These are phyloP conservation scores for Syngnathus typhle DNA, from an alignment of 2,113 vertebrate genomes.

Conservation along the genomic window DNA sequence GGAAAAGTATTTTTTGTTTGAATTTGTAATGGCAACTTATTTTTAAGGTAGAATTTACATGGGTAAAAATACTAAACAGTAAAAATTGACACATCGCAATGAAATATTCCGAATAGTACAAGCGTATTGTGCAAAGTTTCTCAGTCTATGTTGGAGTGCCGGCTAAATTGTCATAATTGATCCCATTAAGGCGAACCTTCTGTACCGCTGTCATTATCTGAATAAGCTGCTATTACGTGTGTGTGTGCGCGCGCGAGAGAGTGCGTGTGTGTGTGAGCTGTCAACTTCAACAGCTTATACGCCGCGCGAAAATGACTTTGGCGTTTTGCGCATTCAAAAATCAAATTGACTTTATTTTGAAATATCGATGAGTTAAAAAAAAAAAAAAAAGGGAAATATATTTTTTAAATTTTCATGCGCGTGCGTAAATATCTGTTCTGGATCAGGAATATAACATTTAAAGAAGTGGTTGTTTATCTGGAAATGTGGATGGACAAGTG, in stretches of 20 bases:
- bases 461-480: too few species aligned
- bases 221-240: conserved; percentile 51
- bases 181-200: conserved; percentile 47
- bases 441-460: neutral
- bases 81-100: neutral
- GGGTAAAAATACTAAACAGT: too few species aligned
- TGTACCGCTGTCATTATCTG: conserved; percentile 46
- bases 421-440: neutral
- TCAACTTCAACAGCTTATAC: neutral
- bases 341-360: neutral
- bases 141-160: neutral
- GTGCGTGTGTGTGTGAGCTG: neutral
- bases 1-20: neutral
- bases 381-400: too few species aligned
- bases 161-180: conserved; percentile 53
- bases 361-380: neutral
- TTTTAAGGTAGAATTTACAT: neutral
- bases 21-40: neutral
- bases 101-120: neutral
- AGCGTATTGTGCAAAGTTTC: neutral
- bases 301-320: too few species aligned
- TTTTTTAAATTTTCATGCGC: neutral
- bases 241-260: neutral
- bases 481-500: too few species aligned
- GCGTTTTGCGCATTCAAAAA: too few species aligned